phyloP scores from a whole-genome alignment of 2,888 invertebrate species.

The Stenchaetothrips biformis region DNA sequence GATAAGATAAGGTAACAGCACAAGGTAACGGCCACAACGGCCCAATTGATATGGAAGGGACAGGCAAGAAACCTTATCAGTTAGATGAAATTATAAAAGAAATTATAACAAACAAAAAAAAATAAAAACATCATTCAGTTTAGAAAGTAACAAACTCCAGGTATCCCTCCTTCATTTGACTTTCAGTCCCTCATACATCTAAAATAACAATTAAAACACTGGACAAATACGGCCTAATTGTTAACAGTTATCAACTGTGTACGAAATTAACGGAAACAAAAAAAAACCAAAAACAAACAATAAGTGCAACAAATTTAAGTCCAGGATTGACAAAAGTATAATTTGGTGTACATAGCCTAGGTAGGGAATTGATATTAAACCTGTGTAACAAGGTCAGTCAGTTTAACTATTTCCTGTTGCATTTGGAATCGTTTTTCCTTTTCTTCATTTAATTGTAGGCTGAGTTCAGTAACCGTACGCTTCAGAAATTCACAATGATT shows the following conservation, averaged over 20 bases:
- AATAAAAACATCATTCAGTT: neutral
- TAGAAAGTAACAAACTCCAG: neutral
- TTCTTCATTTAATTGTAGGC: slow-evolving; percentile 57
- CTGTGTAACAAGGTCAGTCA: slow-evolving; percentile 66
- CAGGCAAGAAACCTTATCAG: neutral
- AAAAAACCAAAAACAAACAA: neutral
- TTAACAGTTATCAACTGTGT: neutral
- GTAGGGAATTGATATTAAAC: slow-evolving; percentile 49
- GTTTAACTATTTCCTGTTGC: slow-evolving; percentile 63
- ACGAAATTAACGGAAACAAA: neutral
- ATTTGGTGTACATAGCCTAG: neutral
- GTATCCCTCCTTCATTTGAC: slow-evolving; percentile 17
- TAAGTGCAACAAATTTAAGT: neutral
- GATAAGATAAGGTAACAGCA: neutral
- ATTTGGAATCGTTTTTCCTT: slow-evolving; percentile 58
- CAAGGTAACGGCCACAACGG: neutral
- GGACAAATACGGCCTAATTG: neutral
- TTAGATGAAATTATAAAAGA: neutral
- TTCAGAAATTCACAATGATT: slow-evolving; percentile 56
- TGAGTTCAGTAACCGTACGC: slow-evolving; percentile 60
- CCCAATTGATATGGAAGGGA: neutral
- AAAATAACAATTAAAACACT: neutral
- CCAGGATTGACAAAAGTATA: neutral
- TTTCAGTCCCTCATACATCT: neutral
- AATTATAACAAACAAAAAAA: neutral